phyloP scores from a whole-genome alignment of 2,888 invertebrate species.

The Pachydiplax longipennis region DNA sequence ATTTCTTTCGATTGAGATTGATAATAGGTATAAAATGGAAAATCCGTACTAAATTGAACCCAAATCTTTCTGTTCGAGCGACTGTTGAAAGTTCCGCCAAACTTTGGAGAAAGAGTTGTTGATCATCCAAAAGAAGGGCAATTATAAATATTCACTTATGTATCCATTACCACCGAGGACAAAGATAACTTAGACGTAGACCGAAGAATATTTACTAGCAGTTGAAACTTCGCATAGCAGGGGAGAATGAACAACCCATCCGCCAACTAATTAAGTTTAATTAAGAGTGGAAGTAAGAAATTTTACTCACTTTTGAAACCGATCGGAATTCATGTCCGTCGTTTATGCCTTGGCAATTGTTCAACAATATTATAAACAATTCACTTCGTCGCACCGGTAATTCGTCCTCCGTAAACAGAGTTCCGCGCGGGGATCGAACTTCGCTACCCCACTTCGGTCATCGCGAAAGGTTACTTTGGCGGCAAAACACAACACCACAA shows the following conservation, averaged over 20 bases:
- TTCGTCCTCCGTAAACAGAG: not conserved
- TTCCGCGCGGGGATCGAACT: not conserved
- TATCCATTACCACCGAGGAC: too few relatives aligned
- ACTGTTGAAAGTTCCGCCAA: not conserved
- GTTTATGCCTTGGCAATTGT: not conserved
- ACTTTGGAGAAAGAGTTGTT: not conserved
- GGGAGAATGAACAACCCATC: not conserved
- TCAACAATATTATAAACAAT: not conserved
- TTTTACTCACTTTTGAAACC: constrained; percentile 27
- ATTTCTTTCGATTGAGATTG: too few relatives aligned
- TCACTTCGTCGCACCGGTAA: not conserved
- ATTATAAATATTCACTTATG: not conserved
- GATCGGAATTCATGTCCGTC: constrained; percentile 3
- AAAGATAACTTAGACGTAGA: too few relatives aligned
- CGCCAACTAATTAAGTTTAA: not conserved
- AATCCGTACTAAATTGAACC: too few relatives aligned
- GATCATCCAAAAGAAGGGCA: not conserved
- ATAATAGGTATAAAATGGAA: too few relatives aligned
- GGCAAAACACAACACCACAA: constrained; percentile 3
- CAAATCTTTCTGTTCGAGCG: not conserved
- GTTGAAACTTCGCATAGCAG: too few relatives aligned
- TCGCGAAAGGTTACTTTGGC: not conserved
- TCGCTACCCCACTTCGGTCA: not conserved
- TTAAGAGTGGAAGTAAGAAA: not conserved
- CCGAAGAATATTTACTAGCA: too few relatives aligned